phyloP scores from a whole-genome alignment of 2,113 vertebrate genomes.

The Antechinus stuartii region DNA sequence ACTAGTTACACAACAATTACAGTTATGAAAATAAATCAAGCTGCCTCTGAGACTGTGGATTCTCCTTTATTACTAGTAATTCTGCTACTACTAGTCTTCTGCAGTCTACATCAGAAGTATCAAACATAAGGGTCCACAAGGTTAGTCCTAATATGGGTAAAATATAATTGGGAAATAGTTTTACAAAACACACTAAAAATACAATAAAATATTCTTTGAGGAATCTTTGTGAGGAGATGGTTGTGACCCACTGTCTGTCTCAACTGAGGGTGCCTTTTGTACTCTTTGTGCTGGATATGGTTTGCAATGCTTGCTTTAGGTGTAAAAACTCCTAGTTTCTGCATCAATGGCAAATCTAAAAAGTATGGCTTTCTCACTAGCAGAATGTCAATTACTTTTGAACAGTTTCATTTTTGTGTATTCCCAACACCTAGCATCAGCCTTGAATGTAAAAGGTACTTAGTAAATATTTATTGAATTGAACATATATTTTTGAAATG shows the following conservation, averaged over 20 bases:
- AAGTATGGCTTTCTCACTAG: neutral
- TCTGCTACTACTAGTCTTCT: neutral
- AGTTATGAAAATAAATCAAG: neutral
- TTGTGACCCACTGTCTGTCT: neutral
- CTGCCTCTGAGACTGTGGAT: neutral
- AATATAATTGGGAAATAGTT: neutral
- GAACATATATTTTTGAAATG: conserved; percentile 40
- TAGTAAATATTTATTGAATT: conserved; percentile 32
- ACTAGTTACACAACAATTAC: neutral
- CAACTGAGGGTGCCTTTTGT: neutral
- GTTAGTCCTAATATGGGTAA: neutral
- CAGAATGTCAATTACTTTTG: neutral
- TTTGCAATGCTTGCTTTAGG: neutral
- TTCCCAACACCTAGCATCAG: neutral
- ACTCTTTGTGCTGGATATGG: neutral
- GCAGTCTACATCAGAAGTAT: neutral
- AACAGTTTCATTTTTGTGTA: neutral
- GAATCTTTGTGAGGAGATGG: neutral
- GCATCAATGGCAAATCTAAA: neutral
- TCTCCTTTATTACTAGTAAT: neutral
- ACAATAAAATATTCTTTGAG: neutral
- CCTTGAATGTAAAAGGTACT: neutral
- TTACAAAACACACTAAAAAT: neutral
- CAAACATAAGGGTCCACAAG: neutral
- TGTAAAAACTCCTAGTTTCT: neutral